phyloP scores from a whole-genome alignment of 2,888 invertebrate species.

The Rhyacophila evoluta region DNA sequence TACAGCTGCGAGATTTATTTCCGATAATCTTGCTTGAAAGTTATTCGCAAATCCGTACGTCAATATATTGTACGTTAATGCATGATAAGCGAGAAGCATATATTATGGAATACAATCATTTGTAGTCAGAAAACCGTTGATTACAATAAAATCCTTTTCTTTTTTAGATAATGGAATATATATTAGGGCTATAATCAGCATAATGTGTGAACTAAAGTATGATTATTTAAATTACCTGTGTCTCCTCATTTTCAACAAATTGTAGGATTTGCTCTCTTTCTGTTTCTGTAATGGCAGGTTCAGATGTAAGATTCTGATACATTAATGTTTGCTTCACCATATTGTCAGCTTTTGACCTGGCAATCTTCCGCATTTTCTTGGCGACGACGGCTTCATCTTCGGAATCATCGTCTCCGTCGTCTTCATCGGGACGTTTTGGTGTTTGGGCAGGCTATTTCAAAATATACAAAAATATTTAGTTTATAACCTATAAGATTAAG shows the following conservation, averaged over 20 bases:
- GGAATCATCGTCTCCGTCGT: slow-evolving; percentile 76
- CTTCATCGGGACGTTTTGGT: slow-evolving; percentile 77
- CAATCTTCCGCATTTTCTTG: slow-evolving; percentile 73
- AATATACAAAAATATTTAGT: too few species aligned
- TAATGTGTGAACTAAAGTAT: too few species aligned
- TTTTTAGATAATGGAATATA: too few species aligned
- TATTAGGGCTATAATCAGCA: too few species aligned
- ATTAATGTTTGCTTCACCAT: slow-evolving; percentile 57
- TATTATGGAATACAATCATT: too few species aligned
- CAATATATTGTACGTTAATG: too few species aligned
- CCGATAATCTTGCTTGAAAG: too few species aligned
- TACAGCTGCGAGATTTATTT: too few species aligned
- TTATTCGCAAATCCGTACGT: too few species aligned
- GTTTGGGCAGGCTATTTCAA: slow-evolving; percentile 84
- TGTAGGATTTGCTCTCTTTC: slow-evolving; percentile 84
- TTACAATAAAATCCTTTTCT: too few species aligned
- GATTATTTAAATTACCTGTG: slow-evolving; percentile 75
- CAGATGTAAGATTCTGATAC: slow-evolving; percentile 62
- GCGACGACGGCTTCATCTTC: slow-evolving; percentile 75
- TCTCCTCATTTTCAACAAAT: slow-evolving; percentile 86
- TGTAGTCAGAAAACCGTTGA: too few species aligned
- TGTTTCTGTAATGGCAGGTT: slow-evolving; percentile 76
- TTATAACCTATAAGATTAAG: slow-evolving; percentile 41
- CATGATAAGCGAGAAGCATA: too few species aligned
- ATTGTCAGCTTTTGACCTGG: slow-evolving; percentile 63